Base-by-base conservation (phyloP, 2,888 invertebrate genomes). In the Netelia fuscicornis region DNA sequence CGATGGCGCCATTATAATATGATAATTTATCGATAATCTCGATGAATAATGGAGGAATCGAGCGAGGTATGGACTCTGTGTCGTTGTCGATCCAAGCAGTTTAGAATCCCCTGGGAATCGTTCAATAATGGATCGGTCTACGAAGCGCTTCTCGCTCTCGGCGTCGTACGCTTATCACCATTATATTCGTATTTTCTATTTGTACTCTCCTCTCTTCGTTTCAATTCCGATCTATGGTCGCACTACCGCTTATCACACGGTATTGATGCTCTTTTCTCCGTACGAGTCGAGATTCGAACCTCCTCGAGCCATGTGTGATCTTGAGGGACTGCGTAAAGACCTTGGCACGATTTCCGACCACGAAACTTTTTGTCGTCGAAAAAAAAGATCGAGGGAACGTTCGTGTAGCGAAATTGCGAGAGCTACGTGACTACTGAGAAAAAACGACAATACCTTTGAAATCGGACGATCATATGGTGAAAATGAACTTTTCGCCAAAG, bases 11-110 rank as follows among this genome's bases (percentile, higher is more conserved):
- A 90, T 92, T 91, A 91, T 88, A 89, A 90, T 92, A 91, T 92
- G 91, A 91, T 92, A 92, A 92, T 92, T 90, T 88, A 89, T 90
- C 89, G 92, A 91, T 92, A 91, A 92, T 91, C 88, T 89, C 83
- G 86, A 91, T 92, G 92, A 93, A 93, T 92, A 92, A 93, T 92
- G 91, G 88, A 92, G 83, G 82, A 86, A 82, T 75, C 71, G 85
- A 75, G 82, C 85, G 83, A 77, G 84, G 88, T 90, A 88, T 88
- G 90, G 89, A 90, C 37, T 37, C 89, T 90, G 87, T 90, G 90
- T 91, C 92, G 92, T 91, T 92, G 92, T 92, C 92, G 90, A 90
- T 90, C 89, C 86, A 81, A 86, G 87, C 88, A 84, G 86, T 86
- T 90, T 90, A 89, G 88, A 88, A 89, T 89, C 84, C 87, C 83